These are phyloP conservation scores for Eclectus roratus DNA, from an alignment of 2,113 vertebrate species.

Conservation along the genomic window DNA sequence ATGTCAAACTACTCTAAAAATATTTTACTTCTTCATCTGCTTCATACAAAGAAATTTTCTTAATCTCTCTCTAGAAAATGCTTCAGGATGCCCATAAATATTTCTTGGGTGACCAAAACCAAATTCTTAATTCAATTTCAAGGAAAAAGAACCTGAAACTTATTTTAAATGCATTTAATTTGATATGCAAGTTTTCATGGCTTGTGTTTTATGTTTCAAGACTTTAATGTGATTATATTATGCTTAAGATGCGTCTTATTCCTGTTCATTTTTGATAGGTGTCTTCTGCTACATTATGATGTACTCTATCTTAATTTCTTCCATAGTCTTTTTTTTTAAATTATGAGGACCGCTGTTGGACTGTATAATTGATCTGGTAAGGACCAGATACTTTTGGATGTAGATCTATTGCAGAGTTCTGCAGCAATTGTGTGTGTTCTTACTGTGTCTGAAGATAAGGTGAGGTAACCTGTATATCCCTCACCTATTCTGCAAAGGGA, in stretches of 20 bases:
- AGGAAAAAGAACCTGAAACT: not conserved
- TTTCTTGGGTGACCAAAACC: not conserved
- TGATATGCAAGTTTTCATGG: not conserved
- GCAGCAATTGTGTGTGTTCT: not conserved
- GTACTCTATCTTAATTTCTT: not conserved
- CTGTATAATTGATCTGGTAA: not conserved
- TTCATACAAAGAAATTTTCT: not conserved
- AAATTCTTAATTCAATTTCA: not conserved
- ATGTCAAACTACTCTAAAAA: not conserved
- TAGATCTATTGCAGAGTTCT: not conserved
- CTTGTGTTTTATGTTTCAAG: not conserved
- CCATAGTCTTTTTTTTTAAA: not conserved
- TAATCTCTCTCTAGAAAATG: not conserved
- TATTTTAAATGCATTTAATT: not conserved
- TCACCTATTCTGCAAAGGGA: not conserved
- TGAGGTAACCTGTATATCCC: not conserved
- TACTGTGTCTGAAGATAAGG: not conserved
- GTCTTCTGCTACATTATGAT: not conserved
- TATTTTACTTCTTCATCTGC: not conserved
- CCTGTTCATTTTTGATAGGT: not conserved
- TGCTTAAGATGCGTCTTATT: not conserved
- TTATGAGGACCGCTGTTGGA: not conserved
- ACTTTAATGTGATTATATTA: not conserved
- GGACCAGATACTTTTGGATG: not conserved
- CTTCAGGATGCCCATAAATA: not conserved